These are phyloP conservation scores for Apodemia duryi DNA, from an alignment of 2,888 invertebrate genomes.

Conservation along the genomic window DNA sequence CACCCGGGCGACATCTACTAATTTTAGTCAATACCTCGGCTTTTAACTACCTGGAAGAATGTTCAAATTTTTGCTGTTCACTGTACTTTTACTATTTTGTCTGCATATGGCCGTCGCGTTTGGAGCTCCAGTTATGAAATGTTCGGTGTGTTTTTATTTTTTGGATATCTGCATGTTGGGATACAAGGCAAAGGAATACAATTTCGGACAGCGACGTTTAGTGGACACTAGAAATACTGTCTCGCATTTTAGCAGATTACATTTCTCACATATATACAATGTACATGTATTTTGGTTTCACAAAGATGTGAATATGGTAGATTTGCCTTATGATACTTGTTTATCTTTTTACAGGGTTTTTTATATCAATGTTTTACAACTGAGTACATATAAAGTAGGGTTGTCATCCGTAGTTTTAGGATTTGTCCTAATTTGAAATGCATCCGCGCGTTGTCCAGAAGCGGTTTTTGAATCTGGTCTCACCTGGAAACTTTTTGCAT, in stretches of 20 bases:
- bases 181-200: constrained; percentile 8
- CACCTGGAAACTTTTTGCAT: no score
- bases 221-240: constrained; percentile 9
- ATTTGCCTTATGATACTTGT: neutral
- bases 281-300: neutral
- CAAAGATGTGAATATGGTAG: neutral
- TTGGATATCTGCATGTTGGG: constrained; percentile 5
- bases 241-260: constrained; percentile 7
- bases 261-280: neutral
- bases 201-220: constrained; percentile 12
- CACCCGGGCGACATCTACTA: no score
- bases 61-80: neutral
- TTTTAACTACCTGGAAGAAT: neutral
- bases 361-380: no score
- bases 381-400: no score
- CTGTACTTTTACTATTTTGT: constrained; percentile 7
- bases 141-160: constrained; percentile 7
- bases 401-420: no score
- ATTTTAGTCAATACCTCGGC: no score
- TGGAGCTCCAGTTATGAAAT: constrained; percentile 1
- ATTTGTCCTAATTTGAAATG: no score
- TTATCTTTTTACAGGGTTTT: no score
- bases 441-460: no score
- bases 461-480: no score
- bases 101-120: constrained; percentile 4